phyloP scores from a whole-genome alignment of 2,888 invertebrate species.

The Platypus cylindrus region DNA sequence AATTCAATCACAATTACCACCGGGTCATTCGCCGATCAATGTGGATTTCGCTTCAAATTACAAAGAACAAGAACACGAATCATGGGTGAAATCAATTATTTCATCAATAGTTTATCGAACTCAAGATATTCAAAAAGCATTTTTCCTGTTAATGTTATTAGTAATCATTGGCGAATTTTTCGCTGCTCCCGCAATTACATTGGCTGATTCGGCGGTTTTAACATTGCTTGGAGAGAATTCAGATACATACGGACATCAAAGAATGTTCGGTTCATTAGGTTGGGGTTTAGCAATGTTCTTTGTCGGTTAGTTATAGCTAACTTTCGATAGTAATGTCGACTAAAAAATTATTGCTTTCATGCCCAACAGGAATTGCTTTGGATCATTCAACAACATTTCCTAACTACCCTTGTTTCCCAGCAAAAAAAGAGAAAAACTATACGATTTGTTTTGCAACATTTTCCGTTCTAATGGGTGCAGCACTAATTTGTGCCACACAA shows the following conservation, averaged over 20 bases:
- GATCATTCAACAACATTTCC: slow-evolving; percentile 96
- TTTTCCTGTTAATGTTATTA: slow-evolving; percentile 82
- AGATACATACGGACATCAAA: slow-evolving; percentile 85
- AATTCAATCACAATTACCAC: slow-evolving; percentile 27
- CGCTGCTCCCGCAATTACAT: slow-evolving; percentile 87
- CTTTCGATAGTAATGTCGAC: neutral
- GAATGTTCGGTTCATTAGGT: slow-evolving; percentile 89
- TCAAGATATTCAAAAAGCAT: slow-evolving; percentile 87
- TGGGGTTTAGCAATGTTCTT: slow-evolving; percentile 99
- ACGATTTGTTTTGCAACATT: slow-evolving; percentile 98
- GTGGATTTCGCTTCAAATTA: slow-evolving; percentile 68
- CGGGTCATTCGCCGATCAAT: slow-evolving; percentile 59
- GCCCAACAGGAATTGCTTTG: slow-evolving; percentile 66
- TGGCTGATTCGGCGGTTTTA: slow-evolving; percentile 87
- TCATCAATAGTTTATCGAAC: slow-evolving; percentile 86
- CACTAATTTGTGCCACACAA: slow-evolving; percentile 83
- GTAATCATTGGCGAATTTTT: slow-evolving; percentile 97
- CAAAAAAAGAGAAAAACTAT: slow-evolving; percentile 90
- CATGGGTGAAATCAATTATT: slow-evolving; percentile 82
- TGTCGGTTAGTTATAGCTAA: slow-evolving; percentile 48
- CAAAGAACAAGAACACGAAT: slow-evolving; percentile 50
- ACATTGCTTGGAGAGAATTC: slow-evolving; percentile 80
- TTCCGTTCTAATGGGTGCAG: slow-evolving; percentile 91
- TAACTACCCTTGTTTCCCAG: slow-evolving; percentile 81
- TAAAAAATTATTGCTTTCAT: too few relatives aligned